Percentiles rank a stretch among this genome's conserved stretches.
Conservation (phyloP, 2,113 vertebrate genomes). For the Ifrita kowaldi region DNA sequence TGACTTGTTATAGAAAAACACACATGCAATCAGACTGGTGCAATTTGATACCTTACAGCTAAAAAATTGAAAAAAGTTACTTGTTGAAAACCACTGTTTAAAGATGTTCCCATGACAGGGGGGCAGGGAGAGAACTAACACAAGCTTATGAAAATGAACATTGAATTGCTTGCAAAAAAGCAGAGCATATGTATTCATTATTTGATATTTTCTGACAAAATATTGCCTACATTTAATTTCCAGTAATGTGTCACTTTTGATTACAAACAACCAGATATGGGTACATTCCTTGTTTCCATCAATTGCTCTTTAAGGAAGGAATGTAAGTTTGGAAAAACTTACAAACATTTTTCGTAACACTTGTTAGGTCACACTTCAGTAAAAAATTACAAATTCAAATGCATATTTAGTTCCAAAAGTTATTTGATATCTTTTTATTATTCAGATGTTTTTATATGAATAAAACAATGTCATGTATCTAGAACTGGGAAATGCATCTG, state of each 20-base stretch:
- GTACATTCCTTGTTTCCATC: background rate
- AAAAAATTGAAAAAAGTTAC: background rate
- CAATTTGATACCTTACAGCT: conserved; percentile 28
- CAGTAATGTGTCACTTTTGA: background rate
- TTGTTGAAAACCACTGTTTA: conserved; percentile 56
- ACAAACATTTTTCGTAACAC: background rate
- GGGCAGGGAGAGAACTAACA: background rate
- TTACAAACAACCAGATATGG: background rate
- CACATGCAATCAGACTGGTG: background rate
- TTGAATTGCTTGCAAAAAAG: background rate
- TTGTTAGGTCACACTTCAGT: background rate
- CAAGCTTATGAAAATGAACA: background rate
- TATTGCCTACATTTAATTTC: background rate
- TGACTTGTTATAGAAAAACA: conserved; percentile 43
- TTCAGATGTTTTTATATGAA: background rate
- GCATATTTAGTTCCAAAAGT: background rate
- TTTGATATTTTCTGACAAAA: conserved; percentile 1
- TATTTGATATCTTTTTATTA: background rate
- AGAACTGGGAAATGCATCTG: background rate
- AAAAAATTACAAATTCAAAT: background rate
- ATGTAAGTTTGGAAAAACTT: background rate
- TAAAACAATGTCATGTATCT: background rate
- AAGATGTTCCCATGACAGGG: conserved; percentile 28
- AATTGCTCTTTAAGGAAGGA: background rate
- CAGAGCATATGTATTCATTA: background rate